Percentiles rank a stretch among this genome's conserved stretches.
phyloP scores from a whole-genome alignment of 2,797 vertebrate species.

The Sebastes matsubarae region DNA sequence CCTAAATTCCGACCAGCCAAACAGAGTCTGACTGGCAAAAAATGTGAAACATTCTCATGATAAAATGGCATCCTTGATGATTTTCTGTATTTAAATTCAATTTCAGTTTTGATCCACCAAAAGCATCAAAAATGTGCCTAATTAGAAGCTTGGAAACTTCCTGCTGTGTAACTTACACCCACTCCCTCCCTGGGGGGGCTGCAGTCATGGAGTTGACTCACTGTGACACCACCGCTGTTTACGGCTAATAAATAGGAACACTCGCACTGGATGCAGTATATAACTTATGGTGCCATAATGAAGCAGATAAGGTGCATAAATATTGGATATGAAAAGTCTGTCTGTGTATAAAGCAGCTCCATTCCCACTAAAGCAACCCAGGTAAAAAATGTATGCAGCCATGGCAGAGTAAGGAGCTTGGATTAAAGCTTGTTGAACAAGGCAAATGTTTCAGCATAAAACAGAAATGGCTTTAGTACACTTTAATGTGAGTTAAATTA shows the following conservation, averaged over 20 bases:
- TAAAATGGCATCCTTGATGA: not conserved
- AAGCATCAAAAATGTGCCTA: slow-evolving; percentile 16
- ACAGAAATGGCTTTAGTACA: slow-evolving; percentile 1
- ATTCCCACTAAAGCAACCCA: not conserved
- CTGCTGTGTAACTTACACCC: slow-evolving; percentile 36
- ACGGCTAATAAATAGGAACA: slow-evolving; percentile 25
- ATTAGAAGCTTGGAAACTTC: slow-evolving; percentile 18
- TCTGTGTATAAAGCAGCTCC: not conserved
- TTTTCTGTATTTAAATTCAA: not conserved
- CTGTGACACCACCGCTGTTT: slow-evolving; percentile 15
- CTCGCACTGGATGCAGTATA: slow-evolving; percentile 16
- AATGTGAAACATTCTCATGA: not conserved
- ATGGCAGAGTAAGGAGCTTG: not conserved
- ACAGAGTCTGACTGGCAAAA: too few relatives aligned
- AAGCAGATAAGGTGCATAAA: slow-evolving; percentile 21
- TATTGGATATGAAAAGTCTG: slow-evolving; percentile 20
- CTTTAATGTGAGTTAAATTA: slow-evolving; percentile 40
- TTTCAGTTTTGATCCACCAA: not conserved
- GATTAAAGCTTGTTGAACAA: slow-evolving; percentile 28
- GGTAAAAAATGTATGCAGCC: not conserved
- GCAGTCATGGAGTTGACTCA: slow-evolving; percentile 5
- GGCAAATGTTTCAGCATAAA: slow-evolving; percentile 7
- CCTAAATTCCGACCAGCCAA: too few relatives aligned
- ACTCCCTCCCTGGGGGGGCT: not conserved
- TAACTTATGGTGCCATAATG: not conserved